A percentile compares a stretch with the other conserved stretches of the same genome.
phyloP scores from a whole-genome alignment of 2,113 vertebrate genomes.

The Aegithalos caudatus region DNA sequence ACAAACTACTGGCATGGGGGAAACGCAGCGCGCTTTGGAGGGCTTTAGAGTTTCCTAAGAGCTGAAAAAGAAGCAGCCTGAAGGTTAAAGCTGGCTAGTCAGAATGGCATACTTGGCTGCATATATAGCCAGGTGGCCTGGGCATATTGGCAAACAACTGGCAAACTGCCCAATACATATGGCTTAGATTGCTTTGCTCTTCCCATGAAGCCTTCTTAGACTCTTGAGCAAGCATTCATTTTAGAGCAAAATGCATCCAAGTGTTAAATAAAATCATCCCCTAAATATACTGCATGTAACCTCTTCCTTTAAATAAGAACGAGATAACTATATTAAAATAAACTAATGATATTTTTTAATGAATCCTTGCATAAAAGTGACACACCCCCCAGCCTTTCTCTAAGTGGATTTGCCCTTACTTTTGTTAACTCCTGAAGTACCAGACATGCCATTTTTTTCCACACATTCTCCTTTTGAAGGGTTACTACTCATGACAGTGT shows the following conservation, averaged over 20 bases:
- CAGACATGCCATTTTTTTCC: neutral
- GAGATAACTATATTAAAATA: slow-evolving; percentile 40
- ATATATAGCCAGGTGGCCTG: slow-evolving; percentile 88
- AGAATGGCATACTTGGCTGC: slow-evolving; percentile 90
- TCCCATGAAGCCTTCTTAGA: slow-evolving; percentile 83
- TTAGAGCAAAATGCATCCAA: slow-evolving; percentile 72
- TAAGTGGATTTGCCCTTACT: slow-evolving; percentile 40
- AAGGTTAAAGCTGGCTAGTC: slow-evolving; percentile 83
- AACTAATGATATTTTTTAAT: slow-evolving; percentile 30
- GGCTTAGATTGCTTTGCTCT: slow-evolving; percentile 84
- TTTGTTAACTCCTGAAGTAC: slow-evolving; percentile 50
- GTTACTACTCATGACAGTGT: neutral
- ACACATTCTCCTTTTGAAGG: neutral
- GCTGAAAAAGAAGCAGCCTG: slow-evolving; percentile 82
- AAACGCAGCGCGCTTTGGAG: slow-evolving; percentile 70
- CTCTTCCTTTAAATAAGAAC: slow-evolving; percentile 65
- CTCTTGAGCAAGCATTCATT: slow-evolving; percentile 79
- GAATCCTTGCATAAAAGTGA: neutral
- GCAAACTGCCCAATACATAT: slow-evolving; percentile 91
- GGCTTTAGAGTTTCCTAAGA: slow-evolving; percentile 80
- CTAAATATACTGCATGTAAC: slow-evolving; percentile 54
- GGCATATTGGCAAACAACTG: slow-evolving; percentile 92
- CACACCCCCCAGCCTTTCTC: neutral
- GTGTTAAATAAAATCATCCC: slow-evolving; percentile 75
- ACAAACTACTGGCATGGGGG: slow-evolving; percentile 79